These are phyloP conservation scores for Agrilus cyanescens DNA, from an alignment of 2,888 invertebrate genomes.

Conservation along the genomic window DNA sequence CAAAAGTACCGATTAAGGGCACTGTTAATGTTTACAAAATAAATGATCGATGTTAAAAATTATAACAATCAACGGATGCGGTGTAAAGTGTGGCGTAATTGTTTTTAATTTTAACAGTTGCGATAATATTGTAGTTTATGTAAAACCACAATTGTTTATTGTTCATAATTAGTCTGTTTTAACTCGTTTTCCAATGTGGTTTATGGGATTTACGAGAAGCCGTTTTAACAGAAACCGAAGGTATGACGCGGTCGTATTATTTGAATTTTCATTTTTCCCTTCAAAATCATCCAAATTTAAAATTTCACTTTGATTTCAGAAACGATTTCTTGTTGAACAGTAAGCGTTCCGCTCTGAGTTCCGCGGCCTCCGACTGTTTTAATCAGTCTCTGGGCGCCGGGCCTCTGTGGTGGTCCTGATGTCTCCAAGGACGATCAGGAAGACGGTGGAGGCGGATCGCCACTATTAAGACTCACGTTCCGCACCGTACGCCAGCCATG, in stretches of 20 bases:
- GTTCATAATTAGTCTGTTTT: background rate
- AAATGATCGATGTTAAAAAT: too few species aligned
- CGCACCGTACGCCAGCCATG: constrained; percentile 37
- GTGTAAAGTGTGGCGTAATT: too few species aligned
- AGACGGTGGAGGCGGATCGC: constrained; percentile 22
- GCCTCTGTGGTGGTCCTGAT: constrained; percentile 99
- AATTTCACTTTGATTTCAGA: constrained; percentile 19
- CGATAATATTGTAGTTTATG: background rate
- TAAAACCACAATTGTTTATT: background rate
- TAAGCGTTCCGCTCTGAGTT: constrained; percentile 57
- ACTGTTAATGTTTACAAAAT: too few species aligned
- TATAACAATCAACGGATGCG: too few species aligned
- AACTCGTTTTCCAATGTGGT: too few species aligned
- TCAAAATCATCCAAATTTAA: background rate
- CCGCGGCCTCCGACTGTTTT: constrained; percentile 60
- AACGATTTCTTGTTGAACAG: constrained; percentile 33
- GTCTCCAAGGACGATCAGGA: constrained; percentile 75
- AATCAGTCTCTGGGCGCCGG: constrained; percentile 92
- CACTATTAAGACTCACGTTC: constrained; percentile 32
- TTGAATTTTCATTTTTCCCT: background rate
- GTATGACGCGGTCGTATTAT: too few species aligned
- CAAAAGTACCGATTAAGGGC: too few species aligned
- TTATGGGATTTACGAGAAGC: too few species aligned
- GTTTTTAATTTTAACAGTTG: too few species aligned
- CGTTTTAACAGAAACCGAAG: too few species aligned